Evolutionary conservation across 2,888 invertebrate genomes (phyloP), one percentile per base, ranked within the genome.

Genomic region (Dicyrtoma fusca): DNA sequence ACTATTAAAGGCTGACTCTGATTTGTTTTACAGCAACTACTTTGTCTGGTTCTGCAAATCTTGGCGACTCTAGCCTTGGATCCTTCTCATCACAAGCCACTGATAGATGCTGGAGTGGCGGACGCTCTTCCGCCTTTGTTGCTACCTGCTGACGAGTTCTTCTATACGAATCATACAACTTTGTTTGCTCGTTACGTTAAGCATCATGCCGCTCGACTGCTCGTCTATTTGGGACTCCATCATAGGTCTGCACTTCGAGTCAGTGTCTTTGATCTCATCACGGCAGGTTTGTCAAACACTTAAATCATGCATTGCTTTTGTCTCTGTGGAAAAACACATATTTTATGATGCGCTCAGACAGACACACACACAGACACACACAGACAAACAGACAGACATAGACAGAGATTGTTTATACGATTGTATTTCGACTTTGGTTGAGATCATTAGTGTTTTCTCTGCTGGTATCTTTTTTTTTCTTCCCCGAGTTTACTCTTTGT

Each of bases 141-240:
- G 69, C 84, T 89, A 75, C 89, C 89, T 19, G 88, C 88, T 0
- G 88, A 89, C 81, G 89, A 89, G 81, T 88, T 88, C 87, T 89
- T 88, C 83, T 89, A 89, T 83, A 89, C 88, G 62, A 88, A 88
- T 81, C 88, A 88, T 82, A 87, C 87, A 79, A 89, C 88, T 61
- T 86, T 87, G 81, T 88, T 87, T 81, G 88, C 88, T 65, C 84
- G 86, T 71, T 88, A 86, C 80, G 88, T 89, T 70, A 89, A 89
- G 81, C 88, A 88, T 82, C 88, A 89, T 82, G 88, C 88, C 0
- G 88, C 88, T 2, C 81, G 88, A 65, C 86, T 88, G 17, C 84
- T 89, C 19, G 87, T 89, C 73, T 89, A 88, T 81, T 84, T 89
- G 80, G 89, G 89, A 25, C 85, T 88, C 77, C 87, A 88, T 76